These are phyloP conservation scores for Aleiodes testaceus DNA, from an alignment of 2,888 invertebrate species.

Conservation along the genomic window DNA sequence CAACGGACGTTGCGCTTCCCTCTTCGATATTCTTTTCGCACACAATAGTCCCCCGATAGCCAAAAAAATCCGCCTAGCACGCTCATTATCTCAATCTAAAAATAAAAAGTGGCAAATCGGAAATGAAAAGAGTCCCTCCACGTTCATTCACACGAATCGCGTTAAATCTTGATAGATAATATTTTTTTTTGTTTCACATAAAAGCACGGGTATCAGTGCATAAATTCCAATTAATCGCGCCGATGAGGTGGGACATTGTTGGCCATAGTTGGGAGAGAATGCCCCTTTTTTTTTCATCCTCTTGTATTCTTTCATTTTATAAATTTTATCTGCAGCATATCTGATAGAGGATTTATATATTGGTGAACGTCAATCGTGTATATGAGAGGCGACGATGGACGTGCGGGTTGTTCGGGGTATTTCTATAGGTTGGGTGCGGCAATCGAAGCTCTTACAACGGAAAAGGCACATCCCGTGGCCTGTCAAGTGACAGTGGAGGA, in stretches of 20 bases:
- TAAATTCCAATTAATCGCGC: conserved; percentile 36
- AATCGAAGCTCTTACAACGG: conserved; percentile 54
- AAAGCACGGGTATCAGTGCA: conserved; percentile 32
- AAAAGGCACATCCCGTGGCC: conserved; percentile 60
- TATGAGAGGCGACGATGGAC: conserved; percentile 36
- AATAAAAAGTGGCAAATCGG: too few relatives aligned
- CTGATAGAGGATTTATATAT: conserved; percentile 44
- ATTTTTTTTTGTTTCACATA: background rate
- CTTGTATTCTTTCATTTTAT: background rate
- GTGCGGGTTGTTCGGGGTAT: conserved; percentile 33
- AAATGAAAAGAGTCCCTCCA: too few relatives aligned
- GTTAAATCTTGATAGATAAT: background rate
- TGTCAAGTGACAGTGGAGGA: conserved; percentile 62
- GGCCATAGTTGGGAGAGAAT: conserved; percentile 2
- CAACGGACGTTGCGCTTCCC: conserved; percentile 1
- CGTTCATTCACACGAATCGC: conserved; percentile 9
- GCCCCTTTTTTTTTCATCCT: conserved; percentile 6
- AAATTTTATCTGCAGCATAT: conserved; percentile 35
- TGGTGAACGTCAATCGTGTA: conserved; percentile 39
- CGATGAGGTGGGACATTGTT: conserved; percentile 39
- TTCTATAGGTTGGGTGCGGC: conserved; percentile 54
- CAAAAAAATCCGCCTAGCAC: too few relatives aligned
- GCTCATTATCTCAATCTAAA: too few relatives aligned
- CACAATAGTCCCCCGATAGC: background rate
- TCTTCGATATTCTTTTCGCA: background rate